phyloP scores from a whole-genome alignment of 1,140 invertebrate genomes.

The Rhopalosiphum maidis region DNA sequence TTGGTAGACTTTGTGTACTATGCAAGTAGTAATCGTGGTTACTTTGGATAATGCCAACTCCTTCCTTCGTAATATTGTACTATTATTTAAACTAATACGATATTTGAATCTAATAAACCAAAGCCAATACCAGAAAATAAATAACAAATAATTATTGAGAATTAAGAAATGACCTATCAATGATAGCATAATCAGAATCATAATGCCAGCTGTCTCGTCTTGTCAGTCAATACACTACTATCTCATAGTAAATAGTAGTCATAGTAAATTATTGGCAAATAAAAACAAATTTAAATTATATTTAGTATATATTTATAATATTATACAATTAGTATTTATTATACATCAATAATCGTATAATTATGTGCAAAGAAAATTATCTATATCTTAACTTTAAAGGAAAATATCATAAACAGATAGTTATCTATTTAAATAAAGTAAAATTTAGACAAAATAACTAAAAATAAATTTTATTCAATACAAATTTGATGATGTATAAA shows the following conservation, averaged over 20 bases:
- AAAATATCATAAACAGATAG: not conserved
- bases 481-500: not conserved
- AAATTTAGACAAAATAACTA: not conserved
- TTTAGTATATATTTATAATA: not conserved
- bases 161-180: not conserved
- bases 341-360: not conserved
- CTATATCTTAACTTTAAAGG: not conserved
- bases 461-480: too few species aligned
- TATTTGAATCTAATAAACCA: not conserved
- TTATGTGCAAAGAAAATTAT: not conserved
- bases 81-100: not conserved
- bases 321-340: not conserved
- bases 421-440: not conserved
- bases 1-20: too few species aligned
- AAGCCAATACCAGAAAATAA: not conserved
- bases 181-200: not conserved
- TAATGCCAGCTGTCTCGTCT: not conserved
- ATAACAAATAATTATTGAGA: not conserved
- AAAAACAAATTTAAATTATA: not conserved
- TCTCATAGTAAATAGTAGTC: not conserved
- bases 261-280: not conserved
- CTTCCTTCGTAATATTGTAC: not conserved
- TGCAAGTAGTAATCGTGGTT: too few species aligned
- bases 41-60: too few species aligned
- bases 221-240: not conserved